Evolutionary conservation across 2,888 invertebrate genomes (phyloP).

Genomic region (Trilocha varians): DNA sequence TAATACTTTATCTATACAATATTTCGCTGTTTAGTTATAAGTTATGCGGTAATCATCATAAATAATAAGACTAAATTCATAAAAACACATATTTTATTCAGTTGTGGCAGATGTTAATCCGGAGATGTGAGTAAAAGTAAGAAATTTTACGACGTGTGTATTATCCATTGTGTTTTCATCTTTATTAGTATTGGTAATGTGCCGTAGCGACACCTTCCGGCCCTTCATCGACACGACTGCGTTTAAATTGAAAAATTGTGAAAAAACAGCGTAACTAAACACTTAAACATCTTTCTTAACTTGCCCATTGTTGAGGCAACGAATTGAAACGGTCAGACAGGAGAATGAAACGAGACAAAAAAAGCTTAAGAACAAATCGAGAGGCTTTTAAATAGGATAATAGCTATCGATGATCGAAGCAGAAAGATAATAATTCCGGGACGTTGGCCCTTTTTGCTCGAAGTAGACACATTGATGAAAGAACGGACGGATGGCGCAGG

Average conservation of each 20-base stretch:
- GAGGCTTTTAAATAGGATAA: constrained; percentile 72
- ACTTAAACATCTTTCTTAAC: constrained; percentile 73
- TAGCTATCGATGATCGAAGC: constrained; percentile 69
- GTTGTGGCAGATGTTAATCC: background rate
- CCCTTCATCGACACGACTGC: constrained; percentile 60
- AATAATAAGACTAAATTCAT: background rate
- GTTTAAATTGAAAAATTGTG: constrained; percentile 68
- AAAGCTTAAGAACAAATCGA: constrained; percentile 65
- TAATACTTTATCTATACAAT: too few species aligned
- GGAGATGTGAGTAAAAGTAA: constrained; percentile 6
- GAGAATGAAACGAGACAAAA: constrained; percentile 54
- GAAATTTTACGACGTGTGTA: constrained; percentile 19
- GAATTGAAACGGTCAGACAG: constrained; percentile 61
- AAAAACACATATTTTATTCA: background rate
- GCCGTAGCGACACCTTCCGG: constrained; percentile 71
- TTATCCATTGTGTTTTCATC: constrained; percentile 31
- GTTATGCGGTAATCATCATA: background rate
- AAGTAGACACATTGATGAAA: constrained; percentile 50
- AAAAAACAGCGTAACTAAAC: constrained; percentile 72
- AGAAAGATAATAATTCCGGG: constrained; percentile 68
- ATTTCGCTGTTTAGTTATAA: background rate
- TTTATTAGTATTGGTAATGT: constrained; percentile 59
- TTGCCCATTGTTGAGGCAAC: constrained; percentile 56
- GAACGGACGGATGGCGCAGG: constrained; percentile 49
- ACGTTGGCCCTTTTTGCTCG: constrained; percentile 54